Evolutionary conservation across 2,113 vertebrate genomes (phyloP).

Genomic region (Colistium nudipinnis): DNA sequence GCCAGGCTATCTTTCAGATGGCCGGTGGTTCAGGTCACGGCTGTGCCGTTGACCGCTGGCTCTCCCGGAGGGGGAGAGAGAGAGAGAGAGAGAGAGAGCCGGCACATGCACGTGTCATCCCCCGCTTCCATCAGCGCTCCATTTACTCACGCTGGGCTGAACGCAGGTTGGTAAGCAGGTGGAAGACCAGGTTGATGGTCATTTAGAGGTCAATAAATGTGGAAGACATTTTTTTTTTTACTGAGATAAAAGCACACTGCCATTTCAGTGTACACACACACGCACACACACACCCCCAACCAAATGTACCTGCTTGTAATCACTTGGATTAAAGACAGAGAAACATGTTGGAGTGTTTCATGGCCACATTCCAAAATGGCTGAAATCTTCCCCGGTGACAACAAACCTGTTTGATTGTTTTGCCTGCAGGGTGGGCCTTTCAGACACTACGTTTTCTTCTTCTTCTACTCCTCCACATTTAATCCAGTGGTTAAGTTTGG

Average conservation of each 20-base stretch:
- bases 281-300: not conserved
- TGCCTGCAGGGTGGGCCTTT: too few species aligned
- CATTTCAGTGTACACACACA: not conserved
- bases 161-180: slow-evolving; percentile 2
- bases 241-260: too few species aligned
- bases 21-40: slow-evolving; percentile 40
- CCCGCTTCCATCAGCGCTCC: slow-evolving; percentile 1
- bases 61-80: slow-evolving; percentile 10
- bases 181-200: not conserved
- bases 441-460: too few species aligned
- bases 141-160: slow-evolving; percentile 3
- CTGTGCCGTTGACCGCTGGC: slow-evolving; percentile 18
- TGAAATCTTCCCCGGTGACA: not conserved
- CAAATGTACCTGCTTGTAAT: slow-evolving; percentile 29
- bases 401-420: not conserved
- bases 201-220: not conserved
- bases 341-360: slow-evolving; percentile 27
- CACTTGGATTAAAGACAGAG: slow-evolving; percentile 19
- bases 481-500: not conserved
- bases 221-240: too few species aligned
- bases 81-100: not conserved
- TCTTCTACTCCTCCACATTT: too few species aligned
- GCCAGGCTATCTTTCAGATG: slow-evolving; percentile 48
- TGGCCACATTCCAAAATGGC: slow-evolving; percentile 13
- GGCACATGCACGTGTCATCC: not conserved